These are phyloP conservation scores for Thecocarcelia acutangulata DNA, from an alignment of 2,888 invertebrate genomes.

Conservation along the genomic window DNA sequence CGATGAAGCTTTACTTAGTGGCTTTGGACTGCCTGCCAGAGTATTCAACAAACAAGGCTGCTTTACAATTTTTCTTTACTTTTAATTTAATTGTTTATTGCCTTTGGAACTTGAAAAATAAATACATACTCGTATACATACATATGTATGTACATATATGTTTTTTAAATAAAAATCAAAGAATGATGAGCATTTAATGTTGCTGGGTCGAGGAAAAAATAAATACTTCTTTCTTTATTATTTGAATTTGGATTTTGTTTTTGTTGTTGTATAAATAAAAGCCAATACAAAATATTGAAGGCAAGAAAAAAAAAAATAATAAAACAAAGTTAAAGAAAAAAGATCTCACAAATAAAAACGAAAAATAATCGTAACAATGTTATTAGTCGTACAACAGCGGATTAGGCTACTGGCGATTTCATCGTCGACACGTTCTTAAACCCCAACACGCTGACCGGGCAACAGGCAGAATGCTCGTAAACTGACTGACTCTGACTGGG, in stretches of 20 bases:
- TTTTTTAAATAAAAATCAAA: slow-evolving; percentile 56
- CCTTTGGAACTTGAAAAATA: neutral
- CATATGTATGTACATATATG: no score
- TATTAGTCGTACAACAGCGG: slow-evolving; percentile 82
- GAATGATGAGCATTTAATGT: slow-evolving; percentile 53
- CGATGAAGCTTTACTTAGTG: slow-evolving; percentile 32
- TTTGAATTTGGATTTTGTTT: slow-evolving; percentile 29
- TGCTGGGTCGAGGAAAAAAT: slow-evolving; percentile 43
- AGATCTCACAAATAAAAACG: slow-evolving; percentile 63
- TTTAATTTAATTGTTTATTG: neutral
- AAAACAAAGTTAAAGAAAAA: slow-evolving; percentile 48
- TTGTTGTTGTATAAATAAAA: neutral
- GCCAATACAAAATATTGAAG: slow-evolving; percentile 57
- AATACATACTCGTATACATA: no score
- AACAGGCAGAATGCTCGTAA: slow-evolving; percentile 5
- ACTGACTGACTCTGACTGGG: slow-evolving; percentile 22
- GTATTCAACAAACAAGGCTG: slow-evolving; percentile 15
- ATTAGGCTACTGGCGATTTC: slow-evolving; percentile 81
- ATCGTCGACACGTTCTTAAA: slow-evolving; percentile 67
- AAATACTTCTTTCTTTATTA: slow-evolving; percentile 34
- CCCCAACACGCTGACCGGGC: slow-evolving; percentile 34
- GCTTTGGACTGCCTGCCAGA: neutral
- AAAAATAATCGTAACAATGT: slow-evolving; percentile 81
- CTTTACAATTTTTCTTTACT: slow-evolving; percentile 2
- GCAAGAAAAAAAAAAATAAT: slow-evolving; percentile 55